phyloP scores from a whole-genome alignment of 2,888 invertebrate species.

The Pandemis cinnamomeana region DNA sequence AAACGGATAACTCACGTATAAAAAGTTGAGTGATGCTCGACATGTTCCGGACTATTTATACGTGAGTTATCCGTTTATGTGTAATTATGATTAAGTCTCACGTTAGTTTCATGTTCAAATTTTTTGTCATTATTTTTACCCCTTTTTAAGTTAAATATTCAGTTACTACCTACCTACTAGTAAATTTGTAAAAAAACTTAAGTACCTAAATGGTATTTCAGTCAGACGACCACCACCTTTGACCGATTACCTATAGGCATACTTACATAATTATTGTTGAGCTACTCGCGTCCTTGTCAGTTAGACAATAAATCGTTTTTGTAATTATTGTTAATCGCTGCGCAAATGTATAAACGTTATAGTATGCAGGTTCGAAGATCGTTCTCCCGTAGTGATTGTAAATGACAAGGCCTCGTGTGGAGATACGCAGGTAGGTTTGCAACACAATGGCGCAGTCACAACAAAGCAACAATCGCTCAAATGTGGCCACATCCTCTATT shows the following conservation, averaged over 20 bases:
- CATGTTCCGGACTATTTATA: no score
- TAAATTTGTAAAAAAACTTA: not conserved
- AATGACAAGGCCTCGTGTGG: constrained; percentile 25
- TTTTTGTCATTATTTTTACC: no score
- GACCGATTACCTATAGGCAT: constrained; percentile 16
- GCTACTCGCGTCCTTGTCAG: constrained; percentile 22
- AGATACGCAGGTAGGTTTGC: constrained; percentile 29
- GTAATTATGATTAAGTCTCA: no score
- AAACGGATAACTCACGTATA: no score
- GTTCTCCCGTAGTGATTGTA: constrained; percentile 30
- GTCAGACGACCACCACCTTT: not conserved
- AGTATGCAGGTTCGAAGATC: constrained; percentile 24
- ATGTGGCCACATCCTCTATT: constrained; percentile 36
- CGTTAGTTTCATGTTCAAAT: no score
- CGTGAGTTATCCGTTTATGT: no score
- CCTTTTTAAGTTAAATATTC: no score
- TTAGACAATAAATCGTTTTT: constrained; percentile 35
- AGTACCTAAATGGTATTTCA: no score
- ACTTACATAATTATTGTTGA: not conserved
- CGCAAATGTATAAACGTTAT: constrained; percentile 24
- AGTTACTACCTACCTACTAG: no score
- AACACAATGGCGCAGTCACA: constrained; percentile 32
- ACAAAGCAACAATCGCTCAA: constrained; percentile 38
- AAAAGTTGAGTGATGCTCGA: no score
- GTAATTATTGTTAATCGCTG: constrained; percentile 38